phyloP scores from a whole-genome alignment of 1,140 invertebrate genomes.

The Drosophila hydei region DNA sequence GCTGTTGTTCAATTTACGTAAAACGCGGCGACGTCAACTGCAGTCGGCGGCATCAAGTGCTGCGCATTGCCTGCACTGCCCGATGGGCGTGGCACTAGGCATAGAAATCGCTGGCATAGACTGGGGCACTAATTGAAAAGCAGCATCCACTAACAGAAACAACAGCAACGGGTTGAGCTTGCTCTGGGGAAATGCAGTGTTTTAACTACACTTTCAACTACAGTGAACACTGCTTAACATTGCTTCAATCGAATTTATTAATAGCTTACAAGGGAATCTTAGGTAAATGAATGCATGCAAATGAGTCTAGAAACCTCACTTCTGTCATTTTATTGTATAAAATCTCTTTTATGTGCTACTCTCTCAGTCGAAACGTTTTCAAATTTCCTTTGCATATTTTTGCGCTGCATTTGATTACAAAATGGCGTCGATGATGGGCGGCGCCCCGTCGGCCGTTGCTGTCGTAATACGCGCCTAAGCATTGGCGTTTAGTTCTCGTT shows the following conservation, averaged over 20 bases:
- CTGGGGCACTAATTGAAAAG: conserved; percentile 78
- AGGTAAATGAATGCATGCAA: background rate
- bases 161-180: conserved; percentile 13
- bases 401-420: conserved; percentile 78
- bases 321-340: background rate
- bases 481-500: conserved; percentile 76
- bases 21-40: conserved; percentile 76
- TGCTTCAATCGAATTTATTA: background rate
- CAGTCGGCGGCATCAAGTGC: conserved; percentile 65
- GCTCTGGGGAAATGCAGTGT: conserved; percentile 36
- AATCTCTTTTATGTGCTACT: conserved; percentile 2
- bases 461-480: conserved; percentile 77
- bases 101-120: conserved; percentile 40
- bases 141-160: conserved; percentile 59
- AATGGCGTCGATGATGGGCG: conserved; percentile 52
- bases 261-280: background rate
- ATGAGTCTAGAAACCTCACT: too few relatives aligned
- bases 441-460: conserved; percentile 36
- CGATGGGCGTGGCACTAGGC: conserved; percentile 51
- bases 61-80: conserved; percentile 35
- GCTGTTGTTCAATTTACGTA: conserved; percentile 77
- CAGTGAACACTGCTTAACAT: conserved; percentile 40
- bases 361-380: conserved; percentile 21
- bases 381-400: conserved; percentile 75
- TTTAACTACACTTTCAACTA: conserved; percentile 32